Evolutionary conservation across 1,140 invertebrate species (phyloP).

Genomic region (Himalopsyche phryganea): DNA sequence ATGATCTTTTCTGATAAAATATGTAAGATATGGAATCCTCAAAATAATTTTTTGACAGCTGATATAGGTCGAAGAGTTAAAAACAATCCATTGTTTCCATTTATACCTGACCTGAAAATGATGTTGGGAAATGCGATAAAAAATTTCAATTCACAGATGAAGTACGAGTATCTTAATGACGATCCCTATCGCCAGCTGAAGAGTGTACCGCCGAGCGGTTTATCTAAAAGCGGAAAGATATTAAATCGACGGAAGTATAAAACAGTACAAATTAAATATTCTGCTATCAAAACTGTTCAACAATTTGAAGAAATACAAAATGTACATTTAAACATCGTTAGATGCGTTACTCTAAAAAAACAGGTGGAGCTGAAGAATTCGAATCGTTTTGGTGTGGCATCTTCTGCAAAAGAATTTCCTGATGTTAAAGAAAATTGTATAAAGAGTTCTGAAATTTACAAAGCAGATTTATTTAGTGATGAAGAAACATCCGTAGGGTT

Average conservation of each 20-base stretch:
- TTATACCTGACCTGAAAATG: slow-evolving; percentile 6
- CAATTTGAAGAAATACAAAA: too few relatives aligned
- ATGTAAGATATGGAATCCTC: too few relatives aligned
- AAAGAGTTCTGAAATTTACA: too few relatives aligned
- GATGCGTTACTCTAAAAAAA: too few relatives aligned
- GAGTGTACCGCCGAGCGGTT: background rate
- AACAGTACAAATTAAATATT: slow-evolving; percentile 7
- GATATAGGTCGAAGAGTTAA: background rate
- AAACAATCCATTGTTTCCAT: slow-evolving; percentile 8
- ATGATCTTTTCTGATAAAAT: background rate
- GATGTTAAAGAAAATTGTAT: too few relatives aligned
- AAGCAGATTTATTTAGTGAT: too few relatives aligned
- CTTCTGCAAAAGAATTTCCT: too few relatives aligned
- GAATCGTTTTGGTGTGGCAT: too few relatives aligned
- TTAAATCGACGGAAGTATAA: slow-evolving; percentile 14
- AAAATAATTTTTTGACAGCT: too few relatives aligned
- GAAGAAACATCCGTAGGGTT: too few relatives aligned
- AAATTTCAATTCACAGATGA: slow-evolving; percentile 21
- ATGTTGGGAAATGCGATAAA: slow-evolving; percentile 7
- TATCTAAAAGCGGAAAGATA: slow-evolving; percentile 11
- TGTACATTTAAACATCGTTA: too few relatives aligned
- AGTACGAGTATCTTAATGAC: slow-evolving; percentile 6
- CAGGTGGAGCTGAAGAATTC: too few relatives aligned
- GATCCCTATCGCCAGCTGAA: slow-evolving; percentile 11
- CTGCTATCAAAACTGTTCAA: slow-evolving; percentile 10